Evolutionary conservation across 2,797 vertebrate genomes (phyloP).

Genomic region (Brachyalestes nurse): DNA sequence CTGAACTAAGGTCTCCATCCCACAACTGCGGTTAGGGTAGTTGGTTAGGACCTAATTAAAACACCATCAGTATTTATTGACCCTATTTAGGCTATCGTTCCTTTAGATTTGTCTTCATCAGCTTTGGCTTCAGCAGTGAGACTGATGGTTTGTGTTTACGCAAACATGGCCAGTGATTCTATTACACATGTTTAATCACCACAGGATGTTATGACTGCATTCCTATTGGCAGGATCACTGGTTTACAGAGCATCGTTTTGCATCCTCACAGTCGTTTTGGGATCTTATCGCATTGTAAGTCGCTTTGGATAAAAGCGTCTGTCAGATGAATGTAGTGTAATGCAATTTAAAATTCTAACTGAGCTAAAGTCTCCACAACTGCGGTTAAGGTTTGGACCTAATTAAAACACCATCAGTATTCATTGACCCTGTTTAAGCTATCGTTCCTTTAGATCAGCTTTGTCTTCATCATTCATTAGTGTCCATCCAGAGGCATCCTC

Average conservation of each 20-base stretch:
- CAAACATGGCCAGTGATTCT: conserved; percentile 15
- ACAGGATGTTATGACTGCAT: background rate
- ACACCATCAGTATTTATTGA: conserved; percentile 43
- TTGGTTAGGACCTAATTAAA: conserved; percentile 39
- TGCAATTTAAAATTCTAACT: conserved; percentile 7
- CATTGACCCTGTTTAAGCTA: conserved; percentile 32
- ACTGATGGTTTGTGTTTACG: background rate
- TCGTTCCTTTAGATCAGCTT: conserved; percentile 43
- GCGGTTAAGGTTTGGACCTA: conserved; percentile 17
- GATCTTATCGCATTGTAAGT: too few relatives aligned
- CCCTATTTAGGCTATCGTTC: conserved; percentile 21
- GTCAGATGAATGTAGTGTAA: background rate
- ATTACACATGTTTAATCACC: conserved; percentile 7
- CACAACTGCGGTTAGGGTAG: background rate
- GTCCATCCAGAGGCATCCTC: conserved; percentile 37
- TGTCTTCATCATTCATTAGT: conserved; percentile 40
- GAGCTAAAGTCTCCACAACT: conserved; percentile 3
- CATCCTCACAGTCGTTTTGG: background rate
- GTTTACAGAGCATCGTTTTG: background rate
- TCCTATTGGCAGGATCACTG: background rate
- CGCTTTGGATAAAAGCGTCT: too few relatives aligned
- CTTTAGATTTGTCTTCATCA: too few relatives aligned
- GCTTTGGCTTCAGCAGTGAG: background rate
- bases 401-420: conserved; percentile 47
- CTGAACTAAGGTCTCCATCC: conserved; percentile 5